A percentile compares a stretch with the other conserved stretches of the same genome.
Evolutionary conservation across 1,140 invertebrate genomes (phyloP).

Genomic region (Eurosta solidaginis): DNA sequence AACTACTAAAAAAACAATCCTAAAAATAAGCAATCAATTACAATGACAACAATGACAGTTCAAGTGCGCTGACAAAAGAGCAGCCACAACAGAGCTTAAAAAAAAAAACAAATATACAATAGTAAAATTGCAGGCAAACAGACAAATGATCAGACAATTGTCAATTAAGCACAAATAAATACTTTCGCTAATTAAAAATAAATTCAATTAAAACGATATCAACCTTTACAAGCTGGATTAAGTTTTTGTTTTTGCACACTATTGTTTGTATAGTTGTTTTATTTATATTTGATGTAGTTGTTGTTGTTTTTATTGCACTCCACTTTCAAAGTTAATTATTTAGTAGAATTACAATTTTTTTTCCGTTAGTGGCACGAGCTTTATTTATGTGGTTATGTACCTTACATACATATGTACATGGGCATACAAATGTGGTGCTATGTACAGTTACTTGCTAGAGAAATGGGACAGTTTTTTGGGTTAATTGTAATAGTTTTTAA

Average conservation of each 20-base stretch:
- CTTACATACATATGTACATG: not conserved
- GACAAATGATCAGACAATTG: not conserved
- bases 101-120: too few relatives aligned
- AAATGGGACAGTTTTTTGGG: too few relatives aligned
- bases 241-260: not conserved
- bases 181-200: slow-evolving; percentile 26
- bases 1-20: slow-evolving; percentile 4
- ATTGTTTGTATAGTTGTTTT: too few relatives aligned
- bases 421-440: not conserved
- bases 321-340: not conserved
- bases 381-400: too few relatives aligned
- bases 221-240: not conserved
- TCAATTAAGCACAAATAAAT: slow-evolving; percentile 23
- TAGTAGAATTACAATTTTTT: not conserved
- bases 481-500: too few relatives aligned
- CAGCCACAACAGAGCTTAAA: not conserved
- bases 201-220: slow-evolving; percentile 28
- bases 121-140: too few relatives aligned
- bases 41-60: not conserved
- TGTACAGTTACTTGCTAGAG: not conserved
- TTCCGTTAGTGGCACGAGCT: slow-evolving; percentile 1
- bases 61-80: not conserved
- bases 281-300: not conserved
- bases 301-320: not conserved
- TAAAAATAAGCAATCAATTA: slow-evolving; percentile 29